phyloP scores from a whole-genome alignment of 1,140 invertebrate species.

The Drosophila lini region DNA sequence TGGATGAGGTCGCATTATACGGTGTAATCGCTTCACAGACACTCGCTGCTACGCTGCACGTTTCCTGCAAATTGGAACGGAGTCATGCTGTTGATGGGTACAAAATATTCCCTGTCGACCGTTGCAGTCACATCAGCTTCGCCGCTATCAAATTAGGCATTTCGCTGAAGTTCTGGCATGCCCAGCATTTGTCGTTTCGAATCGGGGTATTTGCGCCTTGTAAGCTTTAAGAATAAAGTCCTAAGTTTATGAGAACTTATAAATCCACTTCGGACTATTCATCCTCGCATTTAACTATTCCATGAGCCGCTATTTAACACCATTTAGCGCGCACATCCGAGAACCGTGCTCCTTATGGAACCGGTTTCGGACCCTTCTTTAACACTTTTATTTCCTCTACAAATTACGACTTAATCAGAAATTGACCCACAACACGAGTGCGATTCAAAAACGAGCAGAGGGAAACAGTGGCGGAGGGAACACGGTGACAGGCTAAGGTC shows the following conservation, averaged over 20 bases:
- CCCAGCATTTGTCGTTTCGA: constrained; percentile 1
- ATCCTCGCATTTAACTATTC: neutral
- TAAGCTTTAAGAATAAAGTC: neutral
- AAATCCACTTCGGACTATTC: neutral
- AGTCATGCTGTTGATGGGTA: constrained; percentile 43
- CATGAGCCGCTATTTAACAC: constrained; percentile 30
- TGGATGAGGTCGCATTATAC: constrained; percentile 62
- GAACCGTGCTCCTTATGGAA: constrained; percentile 6
- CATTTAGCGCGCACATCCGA: constrained; percentile 22
- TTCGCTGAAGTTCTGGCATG: neutral
- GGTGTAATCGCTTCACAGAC: constrained; percentile 61
- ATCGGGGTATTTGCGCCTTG: neutral
- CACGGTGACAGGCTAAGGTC: constrained; percentile 70
- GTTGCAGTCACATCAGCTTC: neutral
- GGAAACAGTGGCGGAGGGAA: constrained; percentile 4
- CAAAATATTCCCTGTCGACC: constrained; percentile 5
- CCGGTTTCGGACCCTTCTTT: constrained; percentile 16
- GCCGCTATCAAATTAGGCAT: constrained; percentile 4
- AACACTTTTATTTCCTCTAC: constrained; percentile 57
- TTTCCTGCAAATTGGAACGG: constrained; percentile 62
- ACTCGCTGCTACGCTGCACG: constrained; percentile 56
- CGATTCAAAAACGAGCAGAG: constrained; percentile 44
- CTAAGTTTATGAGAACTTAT: neutral
- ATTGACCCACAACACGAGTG: constrained; percentile 69
- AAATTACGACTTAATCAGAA: constrained; percentile 82